These are phyloP conservation scores for Mylabris phalerata DNA, from an alignment of 1,140 invertebrate genomes.

Conservation along the genomic window DNA sequence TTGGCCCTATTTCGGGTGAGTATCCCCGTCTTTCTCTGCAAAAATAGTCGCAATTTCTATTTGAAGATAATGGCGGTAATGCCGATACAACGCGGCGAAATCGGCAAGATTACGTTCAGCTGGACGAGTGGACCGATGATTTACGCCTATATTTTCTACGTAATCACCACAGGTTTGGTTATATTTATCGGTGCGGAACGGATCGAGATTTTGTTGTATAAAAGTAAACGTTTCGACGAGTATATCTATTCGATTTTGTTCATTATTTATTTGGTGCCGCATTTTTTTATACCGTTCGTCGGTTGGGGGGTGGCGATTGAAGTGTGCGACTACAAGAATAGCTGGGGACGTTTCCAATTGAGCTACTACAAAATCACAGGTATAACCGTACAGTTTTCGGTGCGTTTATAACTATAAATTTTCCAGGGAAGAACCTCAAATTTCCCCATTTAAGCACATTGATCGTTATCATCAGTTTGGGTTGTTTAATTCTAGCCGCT, in stretches of 20 bases:
- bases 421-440: conserved; percentile 47
- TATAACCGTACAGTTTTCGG: conserved; percentile 7
- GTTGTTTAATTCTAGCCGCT: conserved; percentile 50
- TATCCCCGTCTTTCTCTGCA: background rate
- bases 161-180: conserved; percentile 47
- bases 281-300: conserved; percentile 58
- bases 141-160: conserved; percentile 54
- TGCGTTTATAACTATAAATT: background rate
- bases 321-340: conserved; percentile 57
- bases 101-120: conserved; percentile 51
- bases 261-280: conserved; percentile 53
- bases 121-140: conserved; percentile 50
- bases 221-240: conserved; percentile 53
- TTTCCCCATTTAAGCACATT: conserved; percentile 51
- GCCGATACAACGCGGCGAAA: conserved; percentile 45
- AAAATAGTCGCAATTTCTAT: background rate
- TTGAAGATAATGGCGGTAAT: conserved; percentile 49
- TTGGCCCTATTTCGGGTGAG: conserved; percentile 48
- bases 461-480: conserved; percentile 51
- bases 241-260: conserved; percentile 57
- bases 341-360: conserved; percentile 49
- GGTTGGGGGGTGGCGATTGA: conserved; percentile 56
- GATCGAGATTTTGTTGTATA: conserved; percentile 46
- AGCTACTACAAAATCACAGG: conserved; percentile 41
- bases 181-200: conserved; percentile 51